Base-by-base conservation (phyloP, 2,113 vertebrate genomes). In the human (Homo sapiens) region DNA sequence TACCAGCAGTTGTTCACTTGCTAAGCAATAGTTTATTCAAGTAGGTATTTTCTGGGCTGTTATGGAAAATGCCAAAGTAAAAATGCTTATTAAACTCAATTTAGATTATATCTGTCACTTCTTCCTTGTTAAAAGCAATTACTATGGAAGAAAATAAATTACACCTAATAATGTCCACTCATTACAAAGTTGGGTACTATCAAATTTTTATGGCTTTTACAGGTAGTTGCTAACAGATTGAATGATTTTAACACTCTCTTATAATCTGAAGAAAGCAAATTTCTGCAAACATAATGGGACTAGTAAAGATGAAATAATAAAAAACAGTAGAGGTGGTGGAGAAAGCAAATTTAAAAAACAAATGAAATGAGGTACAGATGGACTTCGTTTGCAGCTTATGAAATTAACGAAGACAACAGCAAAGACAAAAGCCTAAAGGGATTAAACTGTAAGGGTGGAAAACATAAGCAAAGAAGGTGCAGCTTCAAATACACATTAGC, bases 131-230 rank as follows among this genome's bases (percentile, higher is more conserved):
- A 64, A 94, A 96, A 87, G 64, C 59, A 97, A 80, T 91, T 94
- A 94, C 84, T 94, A 76, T 16, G 38, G 38, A 96, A 91, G 12
- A 96, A 96, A 97, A 96, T 94, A 82, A 91, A 86, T 83, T 88
- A 95, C 85, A 50, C 35, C 64, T 97, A 96, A 45, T 40, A 89
- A 75, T 97, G 79, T 79, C 80, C 80, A 93, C 12, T 72, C 92
- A 94, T 86, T 76, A 90, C 66, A 93, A 87, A 83, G 35, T 27
- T 95, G n/a, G 8, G n/a, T 80, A 61, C 85, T 85, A 93, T 76
- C 57, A 96, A 93, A 35, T 35, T 61, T 83, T 84, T 89, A 92
- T 48, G 70, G 30, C 12, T 95, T 93, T 96, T 95, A 82, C 76
- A 92, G 75, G 79, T 95, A 80, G 50, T 27, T 95, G 55, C 38